Conservation (phyloP, 2,113 vertebrate species). For the Phaethornis superciliosus region DNA sequence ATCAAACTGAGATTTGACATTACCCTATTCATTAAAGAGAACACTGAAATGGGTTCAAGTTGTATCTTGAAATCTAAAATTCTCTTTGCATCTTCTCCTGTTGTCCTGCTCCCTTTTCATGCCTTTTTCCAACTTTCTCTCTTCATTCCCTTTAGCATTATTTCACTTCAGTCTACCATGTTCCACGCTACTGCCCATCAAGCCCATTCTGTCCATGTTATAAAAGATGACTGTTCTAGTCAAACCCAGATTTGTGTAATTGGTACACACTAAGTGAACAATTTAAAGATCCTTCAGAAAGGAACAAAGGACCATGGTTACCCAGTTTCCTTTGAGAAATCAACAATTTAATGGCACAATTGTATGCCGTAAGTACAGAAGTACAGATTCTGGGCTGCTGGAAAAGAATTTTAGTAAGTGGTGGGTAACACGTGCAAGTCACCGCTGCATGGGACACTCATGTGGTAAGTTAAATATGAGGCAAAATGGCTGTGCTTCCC, state of each 20-base stretch:
- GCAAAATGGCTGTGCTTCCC: neutral
- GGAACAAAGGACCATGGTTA: neutral
- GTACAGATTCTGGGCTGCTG: neutral
- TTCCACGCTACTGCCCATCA: neutral
- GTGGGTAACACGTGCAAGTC: neutral
- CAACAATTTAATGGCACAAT: neutral
- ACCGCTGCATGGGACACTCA: neutral
- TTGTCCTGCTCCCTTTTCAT: neutral
- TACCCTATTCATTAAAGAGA: neutral
- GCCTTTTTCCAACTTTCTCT: neutral
- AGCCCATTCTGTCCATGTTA: neutral
- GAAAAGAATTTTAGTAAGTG: neutral
- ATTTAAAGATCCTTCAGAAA: neutral
- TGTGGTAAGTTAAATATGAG: neutral
- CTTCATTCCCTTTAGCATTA: neutral
- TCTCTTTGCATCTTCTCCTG: neutral
- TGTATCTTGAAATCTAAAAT: neutral
- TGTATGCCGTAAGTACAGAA: neutral
- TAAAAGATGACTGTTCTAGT: neutral
- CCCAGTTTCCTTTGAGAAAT: neutral
- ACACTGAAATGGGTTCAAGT: neutral
- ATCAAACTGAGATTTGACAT: slow-evolving; percentile 4
- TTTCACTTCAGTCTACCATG: neutral
- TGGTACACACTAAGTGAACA: neutral
- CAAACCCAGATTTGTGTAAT: neutral